Conservation (phyloP, 2,113 vertebrate genomes). For the Dicaeum eximium region DNA sequence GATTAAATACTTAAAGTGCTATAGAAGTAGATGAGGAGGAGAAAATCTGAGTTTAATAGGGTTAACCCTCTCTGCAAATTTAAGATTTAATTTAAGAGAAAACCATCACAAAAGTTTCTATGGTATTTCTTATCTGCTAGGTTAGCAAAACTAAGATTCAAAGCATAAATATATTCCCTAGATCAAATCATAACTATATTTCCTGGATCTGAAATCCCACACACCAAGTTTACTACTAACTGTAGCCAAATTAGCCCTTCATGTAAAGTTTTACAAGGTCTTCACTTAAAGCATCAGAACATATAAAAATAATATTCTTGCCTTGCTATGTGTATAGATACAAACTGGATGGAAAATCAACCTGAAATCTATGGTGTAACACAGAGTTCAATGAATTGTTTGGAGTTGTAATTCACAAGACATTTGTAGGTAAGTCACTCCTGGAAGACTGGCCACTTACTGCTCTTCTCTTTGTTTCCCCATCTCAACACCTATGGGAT, state of each 20-base stretch:
- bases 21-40: not conserved
- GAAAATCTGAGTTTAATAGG: not conserved
- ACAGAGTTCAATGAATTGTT: not conserved
- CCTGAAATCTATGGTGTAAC: not conserved
- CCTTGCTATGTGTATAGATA: not conserved
- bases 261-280: not conserved
- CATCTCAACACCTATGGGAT: not conserved
- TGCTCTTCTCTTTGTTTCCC: not conserved
- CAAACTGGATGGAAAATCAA: not conserved
- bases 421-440: not conserved
- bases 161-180: not conserved
- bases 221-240: not conserved
- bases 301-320: not conserved
- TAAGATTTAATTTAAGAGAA: not conserved
- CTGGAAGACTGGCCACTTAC: not conserved
- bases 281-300: not conserved
- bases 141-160: not conserved
- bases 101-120: not conserved
- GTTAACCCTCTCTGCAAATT: not conserved
- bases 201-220: not conserved
- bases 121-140: not conserved
- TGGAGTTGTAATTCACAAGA: not conserved
- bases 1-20: not conserved
- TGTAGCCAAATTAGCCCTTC: not conserved
- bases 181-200: not conserved